A percentile compares a stretch with the other conserved stretches of the same genome.
These are phyloP conservation scores for Ectemnius lituratus DNA, from an alignment of 2,888 invertebrate species.

Conservation along the genomic window DNA sequence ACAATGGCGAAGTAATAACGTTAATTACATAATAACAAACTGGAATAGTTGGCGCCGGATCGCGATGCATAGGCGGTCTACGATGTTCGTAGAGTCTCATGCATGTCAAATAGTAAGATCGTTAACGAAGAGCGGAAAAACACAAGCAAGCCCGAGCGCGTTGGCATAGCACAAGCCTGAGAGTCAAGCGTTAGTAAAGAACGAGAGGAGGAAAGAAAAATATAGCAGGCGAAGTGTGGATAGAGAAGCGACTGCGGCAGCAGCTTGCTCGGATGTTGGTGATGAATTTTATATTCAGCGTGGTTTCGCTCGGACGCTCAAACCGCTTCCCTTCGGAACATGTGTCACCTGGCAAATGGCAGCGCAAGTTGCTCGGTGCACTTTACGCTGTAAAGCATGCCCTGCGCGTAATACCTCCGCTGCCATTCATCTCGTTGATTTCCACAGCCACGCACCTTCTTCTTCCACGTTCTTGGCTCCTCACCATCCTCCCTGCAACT, in stretches of 20 bases:
- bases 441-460: too few relatives aligned
- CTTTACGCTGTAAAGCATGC: conserved; percentile 65
- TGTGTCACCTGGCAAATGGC: conserved; percentile 56
- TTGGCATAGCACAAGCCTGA: background rate
- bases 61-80: conserved; percentile 14
- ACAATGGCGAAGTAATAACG: conserved; percentile 45
- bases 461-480: too few relatives aligned
- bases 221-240: background rate
- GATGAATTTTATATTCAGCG: conserved; percentile 54
- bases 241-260: background rate
- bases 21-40: conserved; percentile 59
- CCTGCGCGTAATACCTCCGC: conserved; percentile 53
- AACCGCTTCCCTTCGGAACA: conserved; percentile 37
- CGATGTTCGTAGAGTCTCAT: conserved; percentile 28
- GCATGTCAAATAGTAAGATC: conserved; percentile 58
- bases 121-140: conserved; percentile 53
- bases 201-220: background rate
- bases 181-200: background rate
- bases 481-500: conserved; percentile 6
- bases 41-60: conserved; percentile 18
- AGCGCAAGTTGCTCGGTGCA: conserved; percentile 42
- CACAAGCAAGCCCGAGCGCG: background rate
- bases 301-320: conserved; percentile 39
- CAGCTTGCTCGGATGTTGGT: conserved; percentile 25
- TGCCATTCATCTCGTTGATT: conserved; percentile 21